Evolutionary conservation across 2,888 invertebrate genomes (phyloP), one percentile per base, ranked within the genome.

Genomic region (Therioaphis trifolii): DNA sequence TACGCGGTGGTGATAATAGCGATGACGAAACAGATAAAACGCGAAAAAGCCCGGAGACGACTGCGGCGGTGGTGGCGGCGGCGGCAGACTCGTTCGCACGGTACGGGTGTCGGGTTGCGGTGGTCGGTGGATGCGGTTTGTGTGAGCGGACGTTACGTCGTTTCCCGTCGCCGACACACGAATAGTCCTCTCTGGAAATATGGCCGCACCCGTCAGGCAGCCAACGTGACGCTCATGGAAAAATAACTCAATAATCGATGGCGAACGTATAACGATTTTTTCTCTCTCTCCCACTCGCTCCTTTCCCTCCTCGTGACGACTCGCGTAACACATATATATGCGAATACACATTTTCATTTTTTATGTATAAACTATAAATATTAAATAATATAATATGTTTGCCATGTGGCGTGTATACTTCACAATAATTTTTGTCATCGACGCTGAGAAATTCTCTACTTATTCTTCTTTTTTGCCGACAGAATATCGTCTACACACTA

Each of bases 181-280:
- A 87, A 89, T 92, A 91, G 92, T 92, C 43, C 74, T 49, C 63
- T 66, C 92, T 80, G 82, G 72, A 93, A 93, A 93, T 92, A 94
- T 94, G 94, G 94, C 93, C 93, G 93, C 93, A 92, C 93, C 93
- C 93, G 93, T 93, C 92, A 92, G 92, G 92, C 92, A 89, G 88
- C 88, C 91, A 91, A 82, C 91, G 85, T 86, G 85, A 86, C 86
- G 86, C 84, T 86, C 86, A 86, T 86, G 84, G 86, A 82, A 82
- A 63, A 82, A 82, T 71, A 80, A 71, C 58, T 58, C 58, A 61
- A 68, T 24, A 58, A 71, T 80, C 71, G 61, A 80, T 71, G 29
- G 63, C 46, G 46, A 18, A 35, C 76, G 63, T 49, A 77, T 77
- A 77, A 77, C 76, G 76, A 77, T 77, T 77, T 77, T 77, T 76